Conservation (phyloP, 2,888 invertebrate genomes). For the Drosophila fungiperda region DNA sequence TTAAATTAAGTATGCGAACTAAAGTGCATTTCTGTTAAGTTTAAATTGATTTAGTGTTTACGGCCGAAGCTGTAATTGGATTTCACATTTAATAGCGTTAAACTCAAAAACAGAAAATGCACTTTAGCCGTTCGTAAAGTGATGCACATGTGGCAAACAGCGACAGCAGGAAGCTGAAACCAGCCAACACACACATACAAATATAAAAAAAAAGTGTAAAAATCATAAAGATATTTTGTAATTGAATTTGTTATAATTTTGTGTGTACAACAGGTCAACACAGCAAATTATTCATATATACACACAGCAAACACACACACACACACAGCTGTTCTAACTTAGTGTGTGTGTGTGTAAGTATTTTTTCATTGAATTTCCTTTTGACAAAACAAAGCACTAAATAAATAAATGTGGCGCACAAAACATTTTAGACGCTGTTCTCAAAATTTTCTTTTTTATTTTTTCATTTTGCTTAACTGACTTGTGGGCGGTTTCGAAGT, state of each 20-base stretch:
- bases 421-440: conserved; percentile 25
- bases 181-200: neutral
- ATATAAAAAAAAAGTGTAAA: conserved; percentile 6
- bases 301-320: conserved; percentile 11
- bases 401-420: conserved; percentile 58
- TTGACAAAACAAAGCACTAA: conserved; percentile 69
- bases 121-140: neutral
- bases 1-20: neutral
- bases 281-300: conserved; percentile 43
- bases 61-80: neutral
- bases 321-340: conserved; percentile 3
- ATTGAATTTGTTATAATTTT: conserved; percentile 76
- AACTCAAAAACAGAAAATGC: neutral
- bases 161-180: conserved; percentile 3
- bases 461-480: conserved; percentile 68
- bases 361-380: conserved; percentile 61
- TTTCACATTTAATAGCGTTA: neutral
- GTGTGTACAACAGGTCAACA: conserved; percentile 60
- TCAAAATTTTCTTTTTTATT: conserved; percentile 39
- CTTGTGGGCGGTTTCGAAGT: conserved; percentile 51
- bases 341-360: conserved; percentile 22
- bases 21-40: neutral
- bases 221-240: conserved; percentile 70
- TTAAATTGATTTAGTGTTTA: neutral
- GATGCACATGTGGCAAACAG: neutral